Percentiles rank a stretch among this genome's conserved stretches.
Conservation (phyloP, 37 sponge, comb jelly and placozoan species). For the Beroe forskalii region DNA sequence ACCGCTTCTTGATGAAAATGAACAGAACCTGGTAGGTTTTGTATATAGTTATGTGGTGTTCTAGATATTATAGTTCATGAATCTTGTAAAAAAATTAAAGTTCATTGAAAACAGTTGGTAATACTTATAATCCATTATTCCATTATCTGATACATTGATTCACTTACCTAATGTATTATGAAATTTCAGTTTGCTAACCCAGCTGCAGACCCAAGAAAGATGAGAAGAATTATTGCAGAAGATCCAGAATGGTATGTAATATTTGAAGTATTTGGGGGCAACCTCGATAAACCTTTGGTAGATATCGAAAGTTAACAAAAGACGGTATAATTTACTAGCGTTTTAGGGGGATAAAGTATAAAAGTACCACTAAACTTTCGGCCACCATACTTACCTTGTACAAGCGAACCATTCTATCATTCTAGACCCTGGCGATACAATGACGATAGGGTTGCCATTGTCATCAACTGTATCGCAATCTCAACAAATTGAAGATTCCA, state of each 20-base stretch:
- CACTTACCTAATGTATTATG: not conserved
- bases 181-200: slow-evolving; percentile 71
- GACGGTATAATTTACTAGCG: too few species aligned
- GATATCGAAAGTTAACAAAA: too few species aligned
- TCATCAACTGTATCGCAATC: too few species aligned
- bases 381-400: too few species aligned
- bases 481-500: too few species aligned
- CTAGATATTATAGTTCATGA: not conserved
- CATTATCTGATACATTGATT: not conserved
- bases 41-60: not conserved
- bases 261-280: too few species aligned
- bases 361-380: too few species aligned
- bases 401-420: too few species aligned
- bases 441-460: too few species aligned
- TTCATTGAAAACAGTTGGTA: not conserved
- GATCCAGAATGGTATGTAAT: slow-evolving; percentile 90
- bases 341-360: too few species aligned
- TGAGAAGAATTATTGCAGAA: slow-evolving; percentile 92
- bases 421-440: too few species aligned
- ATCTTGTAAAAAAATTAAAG: not conserved
- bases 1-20: slow-evolving; percentile 54
- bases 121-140: not conserved
- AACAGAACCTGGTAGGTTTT: slow-evolving; percentile 41
- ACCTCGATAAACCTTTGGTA: not conserved
- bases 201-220: slow-evolving; percentile 83